Evolutionary conservation across 2,797 vertebrate genomes (phyloP).

Genomic region (Calcarius lapponicus): DNA sequence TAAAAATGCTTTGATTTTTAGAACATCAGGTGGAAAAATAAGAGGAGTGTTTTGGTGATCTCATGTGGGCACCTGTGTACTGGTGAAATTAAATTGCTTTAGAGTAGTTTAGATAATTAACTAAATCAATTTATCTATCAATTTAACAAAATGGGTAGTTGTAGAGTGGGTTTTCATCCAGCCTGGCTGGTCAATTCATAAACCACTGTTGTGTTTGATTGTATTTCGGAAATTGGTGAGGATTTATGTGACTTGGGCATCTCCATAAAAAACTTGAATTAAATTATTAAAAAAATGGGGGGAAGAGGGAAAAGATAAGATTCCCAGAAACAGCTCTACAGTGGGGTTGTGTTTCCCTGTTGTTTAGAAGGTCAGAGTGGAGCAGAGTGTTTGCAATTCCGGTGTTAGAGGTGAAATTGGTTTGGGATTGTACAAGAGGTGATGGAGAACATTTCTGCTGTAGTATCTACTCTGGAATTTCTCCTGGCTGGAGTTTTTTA

Average conservation of each 20-base stretch:
- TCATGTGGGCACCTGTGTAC: not conserved
- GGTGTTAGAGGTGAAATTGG: not conserved
- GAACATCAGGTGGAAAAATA: not conserved
- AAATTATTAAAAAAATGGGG: rapidly evolving
- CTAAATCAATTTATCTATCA: no score
- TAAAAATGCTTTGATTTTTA: not conserved
- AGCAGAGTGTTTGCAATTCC: not conserved
- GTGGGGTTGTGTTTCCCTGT: not conserved
- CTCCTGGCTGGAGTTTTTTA: not conserved
- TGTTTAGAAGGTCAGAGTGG: not conserved
- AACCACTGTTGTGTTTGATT: not conserved
- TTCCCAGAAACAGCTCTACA: not conserved
- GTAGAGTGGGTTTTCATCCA: not conserved
- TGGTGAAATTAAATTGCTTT: not conserved
- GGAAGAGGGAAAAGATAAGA: not conserved
- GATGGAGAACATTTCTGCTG: not conserved
- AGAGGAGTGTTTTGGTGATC: not conserved
- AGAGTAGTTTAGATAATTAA: not conserved
- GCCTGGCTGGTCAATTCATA: not conserved
- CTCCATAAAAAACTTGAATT: not conserved
- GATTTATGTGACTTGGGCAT: not conserved
- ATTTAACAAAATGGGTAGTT: not conserved
- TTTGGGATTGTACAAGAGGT: not conserved
- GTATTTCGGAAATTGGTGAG: not conserved
- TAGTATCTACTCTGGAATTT: not conserved